Evolutionary conservation across 2,113 vertebrate species (phyloP), one percentile per base, ranked within the genome.

Genomic region (Zapus hudsonius): DNA sequence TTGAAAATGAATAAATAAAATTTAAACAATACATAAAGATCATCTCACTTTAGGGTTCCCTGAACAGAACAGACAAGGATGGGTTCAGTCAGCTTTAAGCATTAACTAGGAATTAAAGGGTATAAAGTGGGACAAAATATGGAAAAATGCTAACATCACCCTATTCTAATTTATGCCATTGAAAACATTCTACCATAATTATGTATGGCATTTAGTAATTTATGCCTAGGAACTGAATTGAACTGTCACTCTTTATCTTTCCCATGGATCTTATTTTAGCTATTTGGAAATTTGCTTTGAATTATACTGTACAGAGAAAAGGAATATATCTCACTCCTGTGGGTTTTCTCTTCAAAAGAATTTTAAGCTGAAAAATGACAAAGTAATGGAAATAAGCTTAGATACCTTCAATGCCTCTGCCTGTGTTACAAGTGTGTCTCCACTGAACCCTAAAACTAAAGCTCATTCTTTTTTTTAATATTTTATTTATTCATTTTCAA

Each of bases 201-300:
- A 59, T 59, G n/a, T 70, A 38, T 64, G 42, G 44, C 33, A 86
- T 75, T 76, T 64, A 63, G 25, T 75, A 79, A 25, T 40, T 84
- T 87, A 64, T 83, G 42, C 66, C 67, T 84, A n/a, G 70, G 20
- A 94, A 76, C 1, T 87, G 57, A 88, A 67, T 29, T 80, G 84
- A 72, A 78, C 31, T 64, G n/a, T n/a, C n/a, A n/a, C n/a, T n/a
- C n/a, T n/a, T n/a, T n/a, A n/a, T n/a, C n/a, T 69, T 6, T 84
- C 44, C 66, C 27, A 75, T 87, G 27, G 52, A n/a, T 57, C 76
- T 55, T 55, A 78, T 40, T 88, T 90, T 87, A 87, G 11, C 33
- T 73, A 73, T 84, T 63, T 87, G 42, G 27, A 93, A 92, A 92
- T 94, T 97, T 96, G 95, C 87, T 97, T 97, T 97, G 90, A 94